Evolutionary conservation across 2,888 invertebrate genomes (phyloP).

Genomic region (Acleris literana): DNA sequence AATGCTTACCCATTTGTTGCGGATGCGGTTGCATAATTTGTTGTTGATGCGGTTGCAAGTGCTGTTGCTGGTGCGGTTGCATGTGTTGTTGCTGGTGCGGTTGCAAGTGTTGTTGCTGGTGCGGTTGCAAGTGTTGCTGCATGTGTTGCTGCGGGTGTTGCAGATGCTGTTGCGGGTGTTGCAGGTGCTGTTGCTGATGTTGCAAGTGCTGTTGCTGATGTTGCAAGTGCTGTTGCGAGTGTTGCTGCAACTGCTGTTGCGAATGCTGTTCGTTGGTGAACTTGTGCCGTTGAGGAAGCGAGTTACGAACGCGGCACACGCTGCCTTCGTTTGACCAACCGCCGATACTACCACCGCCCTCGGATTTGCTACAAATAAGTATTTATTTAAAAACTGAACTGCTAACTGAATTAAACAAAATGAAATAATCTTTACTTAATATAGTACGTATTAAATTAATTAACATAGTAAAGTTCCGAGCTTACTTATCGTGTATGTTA

Average conservation of each 20-base stretch:
- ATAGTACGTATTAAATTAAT: too few species aligned
- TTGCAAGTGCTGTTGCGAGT: slow-evolving; percentile 48
- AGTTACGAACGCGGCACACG: slow-evolving; percentile 74
- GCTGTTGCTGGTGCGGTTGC: slow-evolving; percentile 43
- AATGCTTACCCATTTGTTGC: slow-evolving; percentile 38
- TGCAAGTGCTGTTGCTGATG: slow-evolving; percentile 43
- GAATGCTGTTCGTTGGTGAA: slow-evolving; percentile 75
- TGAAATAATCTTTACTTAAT: too few species aligned
- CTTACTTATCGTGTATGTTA: slow-evolving; percentile 76
- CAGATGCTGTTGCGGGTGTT: slow-evolving; percentile 41
- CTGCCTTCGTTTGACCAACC: slow-evolving; percentile 78
- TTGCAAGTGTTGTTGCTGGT: slow-evolving; percentile 43
- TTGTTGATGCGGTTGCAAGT: slow-evolving; percentile 42
- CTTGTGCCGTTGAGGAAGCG: slow-evolving; percentile 72
- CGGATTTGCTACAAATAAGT: slow-evolving; percentile 64
- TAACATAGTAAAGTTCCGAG: slow-evolving; percentile 6
- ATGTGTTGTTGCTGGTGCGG: slow-evolving; percentile 44
- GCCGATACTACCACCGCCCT: slow-evolving; percentile 72
- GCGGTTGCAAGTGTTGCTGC: slow-evolving; percentile 38
- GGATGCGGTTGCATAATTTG: slow-evolving; percentile 19
- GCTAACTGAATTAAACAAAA: too few species aligned
- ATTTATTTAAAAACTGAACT: neutral
- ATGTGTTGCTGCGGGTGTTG: slow-evolving; percentile 43
- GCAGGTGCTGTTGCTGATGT: slow-evolving; percentile 44
- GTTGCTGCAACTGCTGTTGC: slow-evolving; percentile 56